A percentile compares a stretch with the other conserved stretches of the same genome.
These are phyloP conservation scores for Podarcis cretensis DNA, from an alignment of 2,113 vertebrate genomes.

Conservation along the genomic window DNA sequence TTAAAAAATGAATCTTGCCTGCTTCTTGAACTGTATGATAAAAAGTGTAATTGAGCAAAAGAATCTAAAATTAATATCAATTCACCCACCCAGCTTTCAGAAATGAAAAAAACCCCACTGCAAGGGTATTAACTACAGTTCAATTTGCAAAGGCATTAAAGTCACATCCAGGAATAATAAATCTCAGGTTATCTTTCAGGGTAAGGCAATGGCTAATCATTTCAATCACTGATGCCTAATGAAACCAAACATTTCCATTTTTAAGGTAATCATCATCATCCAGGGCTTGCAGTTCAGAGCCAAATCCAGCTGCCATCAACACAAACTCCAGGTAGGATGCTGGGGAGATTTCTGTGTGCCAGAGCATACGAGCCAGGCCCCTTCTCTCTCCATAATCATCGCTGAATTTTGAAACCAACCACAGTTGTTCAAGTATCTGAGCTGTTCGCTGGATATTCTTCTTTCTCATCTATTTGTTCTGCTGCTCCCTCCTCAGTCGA, in stretches of 20 bases:
- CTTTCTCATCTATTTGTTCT: not conserved
- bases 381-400: not conserved
- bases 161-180: constrained; percentile 24
- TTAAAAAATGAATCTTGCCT: too few species aligned
- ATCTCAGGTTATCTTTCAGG: constrained; percentile 10
- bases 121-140: constrained; percentile 32
- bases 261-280: not conserved
- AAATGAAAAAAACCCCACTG: not conserved
- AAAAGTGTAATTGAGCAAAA: constrained; percentile 46
- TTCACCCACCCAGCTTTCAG: constrained; percentile 46
- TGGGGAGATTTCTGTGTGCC: not conserved
- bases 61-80: constrained; percentile 30
- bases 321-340: not conserved
- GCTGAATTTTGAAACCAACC: not conserved
- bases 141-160: constrained; percentile 26
- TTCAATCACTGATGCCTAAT: not conserved
- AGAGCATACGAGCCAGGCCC: not conserved
- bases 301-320: not conserved
- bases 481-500: not conserved
- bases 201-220: constrained; percentile 34
- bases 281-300: not conserved
- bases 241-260: constrained; percentile 22
- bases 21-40: constrained; percentile 34
- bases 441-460: not conserved
- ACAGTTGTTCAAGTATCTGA: not conserved